Base-by-base conservation (phyloP, 2,797 vertebrate genomes). In the Crypturellus tataupa region DNA sequence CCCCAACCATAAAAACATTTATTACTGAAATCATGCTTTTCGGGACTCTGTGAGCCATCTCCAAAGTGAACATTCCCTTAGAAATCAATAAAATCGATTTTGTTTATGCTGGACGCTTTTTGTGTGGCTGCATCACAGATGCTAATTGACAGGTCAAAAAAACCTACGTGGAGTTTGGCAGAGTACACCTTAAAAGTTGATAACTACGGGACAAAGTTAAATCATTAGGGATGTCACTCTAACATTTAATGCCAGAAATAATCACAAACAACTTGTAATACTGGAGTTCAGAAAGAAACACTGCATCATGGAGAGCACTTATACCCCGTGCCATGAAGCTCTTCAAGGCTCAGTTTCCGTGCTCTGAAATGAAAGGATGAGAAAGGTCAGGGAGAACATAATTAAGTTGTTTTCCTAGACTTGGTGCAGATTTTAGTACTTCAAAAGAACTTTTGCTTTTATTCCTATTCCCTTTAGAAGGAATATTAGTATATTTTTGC, bases 11-110 rank as follows among this genome's bases (percentile, higher is more conserved):
- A 63, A 67, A 94, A 89, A 69, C 64, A 17, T 73, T 92, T 80
- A 70, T 60, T 27, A 64, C 85, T 70, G 47, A 72, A 93, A 56
- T 81, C 23, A 92, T 15, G 31, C 13, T 64, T 89, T 83, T 86
- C 33, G 76, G 77, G 51, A 85, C 47, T 70, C 46, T 92, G 60
- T 70, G 56, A 91, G 31, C 51, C 0, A 1, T 64, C 31, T 13
- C 82, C 91, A 80, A 70, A 84, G 82, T 73, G 67, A 94, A 64
- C 68, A 86, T 94, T 85, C 80, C 39, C 51, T 60, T 19, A 67
- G 33, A 88, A 95, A 92, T 95, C 92, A 68, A 94, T 84, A 69
- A 23, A 63, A 96, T 91, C 77, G 85, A 91, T 93, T 91, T 88
- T 92, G 80, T 84, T 92, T 90, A 64, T 55, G 73, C 70, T 77